Percentiles rank a stretch among this genome's conserved stretches.
These are phyloP conservation scores for Chiloscyllium plagiosum DNA, from an alignment of 2,113 vertebrate species.

Conservation along the genomic window DNA sequence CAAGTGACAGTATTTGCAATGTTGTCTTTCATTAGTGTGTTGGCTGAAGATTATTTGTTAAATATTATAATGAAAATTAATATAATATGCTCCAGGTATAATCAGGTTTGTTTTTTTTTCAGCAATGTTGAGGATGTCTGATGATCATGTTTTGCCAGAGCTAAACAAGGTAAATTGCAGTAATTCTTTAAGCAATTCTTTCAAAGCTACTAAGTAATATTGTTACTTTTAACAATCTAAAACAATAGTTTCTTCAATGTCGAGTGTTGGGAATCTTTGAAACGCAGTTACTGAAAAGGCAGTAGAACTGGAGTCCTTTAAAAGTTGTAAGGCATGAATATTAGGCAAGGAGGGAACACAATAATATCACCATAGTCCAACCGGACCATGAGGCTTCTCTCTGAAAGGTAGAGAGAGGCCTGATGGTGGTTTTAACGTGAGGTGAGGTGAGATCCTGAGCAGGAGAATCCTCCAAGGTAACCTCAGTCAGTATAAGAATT, in stretches of 20 bases:
- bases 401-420: no score
- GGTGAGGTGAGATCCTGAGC: no score
- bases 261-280: neutral
- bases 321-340: no score
- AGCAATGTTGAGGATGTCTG: constrained; percentile 98
- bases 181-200: neutral
- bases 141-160: constrained; percentile 91
- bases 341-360: no score
- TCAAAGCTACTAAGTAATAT: neutral
- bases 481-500: no score
- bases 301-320: no score
- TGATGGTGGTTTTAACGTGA: no score
- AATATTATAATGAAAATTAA: neutral
- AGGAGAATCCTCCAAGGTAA: no score
- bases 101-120: constrained; percentile 40
- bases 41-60: neutral
- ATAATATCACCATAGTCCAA: no score
- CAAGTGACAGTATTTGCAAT: neutral
- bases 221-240: neutral
- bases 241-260: neutral
- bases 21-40: neutral
- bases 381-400: no score
- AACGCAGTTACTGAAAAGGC: no score
- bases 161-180: constrained; percentile 78
- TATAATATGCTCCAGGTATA: neutral